Percentiles rank a stretch among this genome's conserved stretches.
Conservation (phyloP, 2,888 invertebrate genomes). For the Yponomeuta cagnagella region DNA sequence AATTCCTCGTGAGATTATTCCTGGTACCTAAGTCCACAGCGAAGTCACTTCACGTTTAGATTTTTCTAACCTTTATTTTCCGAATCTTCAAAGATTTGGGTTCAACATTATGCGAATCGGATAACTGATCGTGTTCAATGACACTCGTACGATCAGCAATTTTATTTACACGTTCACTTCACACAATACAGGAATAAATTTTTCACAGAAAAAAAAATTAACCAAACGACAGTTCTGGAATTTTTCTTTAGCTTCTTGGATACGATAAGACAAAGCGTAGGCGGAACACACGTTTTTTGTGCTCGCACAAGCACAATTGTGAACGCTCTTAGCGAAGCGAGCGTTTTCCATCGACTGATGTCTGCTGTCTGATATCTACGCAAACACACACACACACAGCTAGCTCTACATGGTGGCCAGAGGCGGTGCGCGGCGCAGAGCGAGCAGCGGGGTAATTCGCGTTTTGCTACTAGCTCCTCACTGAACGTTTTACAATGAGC, state of each 20-base stretch:
- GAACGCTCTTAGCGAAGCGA: constrained; percentile 38
- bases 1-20: neutral
- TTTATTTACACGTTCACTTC: constrained; percentile 29
- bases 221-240: constrained; percentile 37
- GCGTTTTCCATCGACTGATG: constrained; percentile 35
- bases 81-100: constrained; percentile 25
- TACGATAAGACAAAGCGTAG: constrained; percentile 43
- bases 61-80: neutral
- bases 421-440: neutral
- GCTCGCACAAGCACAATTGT: neutral
- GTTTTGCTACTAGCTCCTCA: neutral
- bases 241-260: constrained; percentile 26
- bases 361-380: neutral
- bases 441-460: neutral
- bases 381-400: constrained; percentile 7
- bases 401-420: neutral
- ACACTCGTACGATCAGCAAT: constrained; percentile 30
- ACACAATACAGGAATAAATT: constrained; percentile 37
- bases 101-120: constrained; percentile 51
- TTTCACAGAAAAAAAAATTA: constrained; percentile 40
- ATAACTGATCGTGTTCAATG: constrained; percentile 56
- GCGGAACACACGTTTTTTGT: constrained; percentile 36
- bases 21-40: neutral
- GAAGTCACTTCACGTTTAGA: neutral
- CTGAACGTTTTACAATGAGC: neutral